Percentiles rank a stretch among this genome's conserved stretches.
phyloP scores from a whole-genome alignment of 2,888 invertebrate genomes.

The Torymus auratus region DNA sequence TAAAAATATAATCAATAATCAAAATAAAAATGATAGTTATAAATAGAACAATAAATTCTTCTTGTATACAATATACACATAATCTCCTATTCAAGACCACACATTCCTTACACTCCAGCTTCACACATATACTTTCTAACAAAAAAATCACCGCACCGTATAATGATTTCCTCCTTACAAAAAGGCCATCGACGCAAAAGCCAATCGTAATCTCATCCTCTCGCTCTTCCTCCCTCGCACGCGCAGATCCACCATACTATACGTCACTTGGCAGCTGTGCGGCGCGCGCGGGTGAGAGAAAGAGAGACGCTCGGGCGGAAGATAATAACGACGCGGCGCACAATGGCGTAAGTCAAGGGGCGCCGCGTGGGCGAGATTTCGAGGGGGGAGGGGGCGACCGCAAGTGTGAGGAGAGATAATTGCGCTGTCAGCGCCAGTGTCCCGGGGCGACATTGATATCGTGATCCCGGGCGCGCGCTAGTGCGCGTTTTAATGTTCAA shows the following conservation, averaged over 20 bases:
- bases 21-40: no score
- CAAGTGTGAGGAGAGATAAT: conserved; percentile 70
- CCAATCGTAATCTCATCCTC: no score
- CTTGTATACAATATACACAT: no score
- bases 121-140: no score
- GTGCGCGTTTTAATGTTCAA: no score
- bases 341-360: background rate
- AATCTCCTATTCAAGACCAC: no score
- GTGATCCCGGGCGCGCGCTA: conserved; percentile 26
- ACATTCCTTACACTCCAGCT: no score
- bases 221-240: background rate
- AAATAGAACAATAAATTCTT: no score
- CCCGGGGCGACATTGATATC: conserved; percentile 65
- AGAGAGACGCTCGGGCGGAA: conserved; percentile 15
- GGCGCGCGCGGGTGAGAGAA: background rate
- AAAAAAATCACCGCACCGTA: no score
- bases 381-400: conserved; percentile 64
- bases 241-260: background rate
- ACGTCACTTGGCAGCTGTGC: no score
- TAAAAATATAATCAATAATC: no score
- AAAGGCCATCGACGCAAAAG: background rate
- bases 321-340: conserved; percentile 30
- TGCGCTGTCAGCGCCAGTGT: conserved; percentile 71
- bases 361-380: background rate
- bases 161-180: no score